Evolutionary conservation across 2,113 vertebrate genomes (phyloP), one percentile per base, ranked within the genome.

Genomic region (Tyrannus savana): DNA sequence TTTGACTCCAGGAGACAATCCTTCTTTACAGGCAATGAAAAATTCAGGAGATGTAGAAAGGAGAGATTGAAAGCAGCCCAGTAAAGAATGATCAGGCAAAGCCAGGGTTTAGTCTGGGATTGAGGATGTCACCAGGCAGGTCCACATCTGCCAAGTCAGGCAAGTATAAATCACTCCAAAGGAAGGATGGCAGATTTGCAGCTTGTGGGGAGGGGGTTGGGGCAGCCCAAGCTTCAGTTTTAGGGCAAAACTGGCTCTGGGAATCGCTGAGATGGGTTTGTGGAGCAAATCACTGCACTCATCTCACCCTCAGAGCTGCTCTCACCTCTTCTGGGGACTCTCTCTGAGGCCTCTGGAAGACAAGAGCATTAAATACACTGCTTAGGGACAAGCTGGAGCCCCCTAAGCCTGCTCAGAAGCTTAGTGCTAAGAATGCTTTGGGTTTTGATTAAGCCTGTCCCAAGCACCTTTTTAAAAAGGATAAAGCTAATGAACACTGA

Each of bases 1-100:
- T 62, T 64, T 52, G 91, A 30, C 75, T 85, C 47, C 71, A 52
- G 16, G 41, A 88, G 68, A 78, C 75, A 86, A 72, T 71, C 77
- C 69, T 84, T 30, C 77, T 71, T 83, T 59, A 42, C 30, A 68
- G 72, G 37, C 62, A n/a, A 47, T 74, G 86, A 89, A 95, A 95
- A 75, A 89, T 89, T 85, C 53, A 91, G 2, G 14, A 90, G 53
- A 49, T 25, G 21, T 7, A 74, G 75, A 33, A n/a, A 67, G 44
- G 46, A 67, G 59, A 77, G 72, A 64, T 1, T 58, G 83, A 69
- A 90, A 92, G 50, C 83, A 58, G 63, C 67, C n/a, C 85, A 13
- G 64, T 3, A 27, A 68, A 87, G 84, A 81, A 74, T 4, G 4
- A 89, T 56, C 4, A 79, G 77, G 73, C 56, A 80, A 84, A 93